Percentiles rank a stretch among this genome's conserved stretches.
phyloP scores from a whole-genome alignment of 92 coral and sea anemone species.

The Muricea muricata region DNA sequence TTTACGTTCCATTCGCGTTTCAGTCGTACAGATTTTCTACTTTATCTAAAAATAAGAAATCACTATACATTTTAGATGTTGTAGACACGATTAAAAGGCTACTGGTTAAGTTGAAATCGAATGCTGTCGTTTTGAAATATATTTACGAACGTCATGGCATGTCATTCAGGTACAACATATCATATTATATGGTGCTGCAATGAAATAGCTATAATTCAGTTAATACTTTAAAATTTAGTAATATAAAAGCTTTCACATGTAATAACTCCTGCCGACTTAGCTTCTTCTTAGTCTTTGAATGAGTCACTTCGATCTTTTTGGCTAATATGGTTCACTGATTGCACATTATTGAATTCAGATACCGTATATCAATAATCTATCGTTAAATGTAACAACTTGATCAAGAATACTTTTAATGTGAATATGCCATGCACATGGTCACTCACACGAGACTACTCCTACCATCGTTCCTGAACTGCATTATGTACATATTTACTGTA shows the following conservation, averaged over 20 bases:
- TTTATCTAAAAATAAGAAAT: too few species aligned
- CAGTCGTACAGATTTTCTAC: too few species aligned
- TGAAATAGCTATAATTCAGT: background rate
- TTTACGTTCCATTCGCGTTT: too few species aligned
- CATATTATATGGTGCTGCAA: background rate
- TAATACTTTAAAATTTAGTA: background rate
- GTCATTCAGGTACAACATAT: slow-evolving; percentile 5
- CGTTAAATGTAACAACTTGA: too few species aligned
- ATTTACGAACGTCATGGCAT: slow-evolving; percentile 7
- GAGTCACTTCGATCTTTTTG: background rate
- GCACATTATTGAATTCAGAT: background rate
- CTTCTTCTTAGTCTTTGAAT: too few species aligned
- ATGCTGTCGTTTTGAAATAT: background rate
- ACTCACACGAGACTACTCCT: too few species aligned
- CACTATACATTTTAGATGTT: background rate
- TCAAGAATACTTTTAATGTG: too few species aligned
- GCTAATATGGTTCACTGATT: background rate
- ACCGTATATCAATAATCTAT: too few species aligned
- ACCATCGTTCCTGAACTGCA: too few species aligned
- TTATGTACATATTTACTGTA: too few species aligned
- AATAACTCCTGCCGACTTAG: too few species aligned
- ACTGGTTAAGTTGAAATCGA: slow-evolving; percentile 3
- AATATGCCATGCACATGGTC: too few species aligned
- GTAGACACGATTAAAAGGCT: slow-evolving; percentile 5
- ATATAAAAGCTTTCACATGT: background rate